Evolutionary conservation across 2,797 vertebrate genomes (phyloP), one percentile per base, ranked within the genome.

Genomic region (Lophotriccus pileatus): DNA sequence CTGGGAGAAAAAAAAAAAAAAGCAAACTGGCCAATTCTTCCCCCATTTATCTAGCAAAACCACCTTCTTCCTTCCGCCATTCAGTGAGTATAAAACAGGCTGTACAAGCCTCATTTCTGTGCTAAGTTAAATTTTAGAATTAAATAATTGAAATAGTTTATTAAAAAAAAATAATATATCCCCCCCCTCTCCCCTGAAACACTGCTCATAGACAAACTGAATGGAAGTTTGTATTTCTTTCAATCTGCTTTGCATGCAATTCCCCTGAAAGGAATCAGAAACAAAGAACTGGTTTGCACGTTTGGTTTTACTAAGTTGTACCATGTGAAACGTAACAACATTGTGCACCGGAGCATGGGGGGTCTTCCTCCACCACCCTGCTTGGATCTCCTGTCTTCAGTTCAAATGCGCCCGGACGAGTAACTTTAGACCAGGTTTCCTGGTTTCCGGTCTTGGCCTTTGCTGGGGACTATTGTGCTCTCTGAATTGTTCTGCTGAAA

Each of bases 391-490:
- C 77, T 5, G 2, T 96, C 93, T 93, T 95, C 95, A 90, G 76
- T 92, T 89, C 94, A 60, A 85, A 77, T 28, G 89, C 93, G 49
- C 59, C 49, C n/a, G 69, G 63, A 72, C 22, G 6, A 75, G 59
- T 32, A 53, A 93, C 90, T 98, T 98, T 98, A 99, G 89, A 99
- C 98, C 97, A 99, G 98, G 97, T 99, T 98, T 97, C 98, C 97
- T 76, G 98, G 95, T 98, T 98, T 98, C 97, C 97, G 76, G 97
- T 99, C 98, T 98, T 99, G 97, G 97, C 98, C 98, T 98, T 98
- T 99, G 98, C 98, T 96, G 96, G 98, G 98, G 97, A 98, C 98
- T 97, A 98, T 98, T 98, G 99, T 99, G 98, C 98, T 99, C 98
- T 99, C 98, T 91, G 98, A 97, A 98, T 97, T 98, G 98, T 98